Evolutionary conservation across 2,797 vertebrate species (phyloP), one percentile per base, ranked within the genome.

Genomic region (Sebastes goodei): DNA sequence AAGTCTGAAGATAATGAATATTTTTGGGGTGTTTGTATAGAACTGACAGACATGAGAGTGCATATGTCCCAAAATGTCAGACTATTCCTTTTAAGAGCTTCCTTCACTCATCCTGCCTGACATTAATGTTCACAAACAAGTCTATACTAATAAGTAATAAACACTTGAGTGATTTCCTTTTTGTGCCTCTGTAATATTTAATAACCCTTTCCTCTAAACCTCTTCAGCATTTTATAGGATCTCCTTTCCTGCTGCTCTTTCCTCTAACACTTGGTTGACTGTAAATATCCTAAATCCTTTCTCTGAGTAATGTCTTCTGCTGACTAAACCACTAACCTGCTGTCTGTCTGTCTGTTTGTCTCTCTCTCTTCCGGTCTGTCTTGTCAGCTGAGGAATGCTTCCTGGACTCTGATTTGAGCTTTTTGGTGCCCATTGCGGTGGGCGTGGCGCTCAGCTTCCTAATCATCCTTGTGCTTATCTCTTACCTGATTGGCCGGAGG

Each of bases 321-420:
- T 57, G 10, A 69, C 80, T 76, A 61, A 68, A 73, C 64, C 71
- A 84, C 88, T 94, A 92, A 94, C 84, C 70, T 62, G 30, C 80
- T 84, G 52, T 90, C 67, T 92, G 33, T 88, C 65, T 90, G 82
- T 95, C 92, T 92, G 38, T 42, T 14, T 42, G 2, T 95, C 96
- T 89, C n/a, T 91, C 38, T 91, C 23, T 91, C 38, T 91, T 21
- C 86, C 71, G 89, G 29, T 88, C 17, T 89, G 85, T 95, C 93
- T 92, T 92, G 94, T 95, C 97, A 99, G 98, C 97, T 80, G 97
- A 98, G 96, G 98, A 99, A 94, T 99, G 98, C 96, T 96, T 97
- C 97, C 96, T 96, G 96, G 97, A 98, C 94, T 96, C 97, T 97
- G 97, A 99, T 95, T 97, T 99, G 96, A 99, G 96, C 96, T 98